phyloP scores from a whole-genome alignment of 2,113 vertebrate species.

The Guaruba guarouba region DNA sequence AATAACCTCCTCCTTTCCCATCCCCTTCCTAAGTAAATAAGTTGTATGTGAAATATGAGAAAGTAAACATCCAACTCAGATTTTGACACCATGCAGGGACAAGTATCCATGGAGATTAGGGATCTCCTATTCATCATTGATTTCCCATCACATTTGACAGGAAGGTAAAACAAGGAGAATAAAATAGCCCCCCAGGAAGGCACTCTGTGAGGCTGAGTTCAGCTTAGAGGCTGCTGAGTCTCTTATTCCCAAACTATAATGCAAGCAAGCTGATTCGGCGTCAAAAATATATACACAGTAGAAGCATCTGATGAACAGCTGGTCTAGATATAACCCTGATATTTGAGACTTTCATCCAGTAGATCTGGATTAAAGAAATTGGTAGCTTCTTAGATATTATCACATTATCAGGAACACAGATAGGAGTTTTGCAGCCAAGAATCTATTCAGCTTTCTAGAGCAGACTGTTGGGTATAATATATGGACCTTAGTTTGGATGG shows the following conservation, averaged over 20 bases:
- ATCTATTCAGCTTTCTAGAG: neutral
- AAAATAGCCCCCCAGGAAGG: neutral
- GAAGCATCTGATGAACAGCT: neutral
- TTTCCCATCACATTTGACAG: slow-evolving; percentile 7
- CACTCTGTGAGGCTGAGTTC: neutral
- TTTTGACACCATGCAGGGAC: slow-evolving; percentile 21
- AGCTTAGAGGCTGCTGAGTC: neutral
- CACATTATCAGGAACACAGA: neutral
- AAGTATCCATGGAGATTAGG: slow-evolving; percentile 33
- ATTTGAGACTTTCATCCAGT: neutral
- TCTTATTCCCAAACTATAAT: neutral
- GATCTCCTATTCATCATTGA: neutral
- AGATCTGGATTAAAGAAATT: neutral
- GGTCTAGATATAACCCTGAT: neutral
- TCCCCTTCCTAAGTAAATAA: neutral
- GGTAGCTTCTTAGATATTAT: neutral
- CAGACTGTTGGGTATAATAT: neutral
- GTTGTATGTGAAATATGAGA: neutral
- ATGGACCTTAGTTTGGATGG: neutral
- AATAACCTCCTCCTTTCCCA: neutral
- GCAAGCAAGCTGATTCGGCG: neutral
- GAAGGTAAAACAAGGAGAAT: neutral
- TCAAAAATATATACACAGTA: neutral
- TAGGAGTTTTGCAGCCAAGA: neutral
- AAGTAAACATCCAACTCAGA: slow-evolving; percentile 18